Evolutionary conservation across 2,888 invertebrate species (phyloP).

Genomic region (Cosmia pyralina): DNA sequence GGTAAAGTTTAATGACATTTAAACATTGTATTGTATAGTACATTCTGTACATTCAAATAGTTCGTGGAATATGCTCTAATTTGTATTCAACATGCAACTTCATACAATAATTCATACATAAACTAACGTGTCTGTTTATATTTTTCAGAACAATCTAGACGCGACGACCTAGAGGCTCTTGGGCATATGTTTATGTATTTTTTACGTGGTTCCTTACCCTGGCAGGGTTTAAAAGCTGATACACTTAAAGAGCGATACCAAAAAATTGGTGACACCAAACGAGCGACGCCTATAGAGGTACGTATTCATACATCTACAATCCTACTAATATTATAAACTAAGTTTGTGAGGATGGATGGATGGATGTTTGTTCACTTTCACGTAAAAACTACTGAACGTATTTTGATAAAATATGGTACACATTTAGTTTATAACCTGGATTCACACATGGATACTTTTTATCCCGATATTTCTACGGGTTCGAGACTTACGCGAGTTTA

Average conservation of each 20-base stretch:
- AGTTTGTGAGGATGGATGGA: background rate
- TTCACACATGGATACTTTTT: no score
- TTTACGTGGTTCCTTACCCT: constrained; percentile 99
- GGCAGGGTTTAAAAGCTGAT: constrained; percentile 99
- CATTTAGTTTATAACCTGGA: no score
- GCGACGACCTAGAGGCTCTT: constrained; percentile 99
- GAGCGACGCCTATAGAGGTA: constrained; percentile 99
- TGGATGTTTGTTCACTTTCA: background rate
- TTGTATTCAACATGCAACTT: constrained; percentile 63
- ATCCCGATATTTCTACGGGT: no score
- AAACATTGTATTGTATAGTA: constrained; percentile 35
- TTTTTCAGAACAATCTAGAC: constrained; percentile 97
- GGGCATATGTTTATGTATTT: constrained; percentile 99
- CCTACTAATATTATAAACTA: background rate
- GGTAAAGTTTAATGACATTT: constrained; percentile 56
- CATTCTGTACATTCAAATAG: constrained; percentile 54
- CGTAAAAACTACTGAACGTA: background rate
- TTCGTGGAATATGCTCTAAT: constrained; percentile 56
- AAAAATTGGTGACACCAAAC: constrained; percentile 99
- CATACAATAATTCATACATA: constrained; percentile 48
- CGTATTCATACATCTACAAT: constrained; percentile 18
- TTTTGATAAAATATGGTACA: no score
- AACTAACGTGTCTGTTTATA: constrained; percentile 52
- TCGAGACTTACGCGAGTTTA: no score
- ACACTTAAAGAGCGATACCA: constrained; percentile 99